A percentile compares a stretch with the other conserved stretches of the same genome.
These are phyloP conservation scores for Polymixis lichenea DNA, from an alignment of 2,888 invertebrate genomes.

Conservation along the genomic window DNA sequence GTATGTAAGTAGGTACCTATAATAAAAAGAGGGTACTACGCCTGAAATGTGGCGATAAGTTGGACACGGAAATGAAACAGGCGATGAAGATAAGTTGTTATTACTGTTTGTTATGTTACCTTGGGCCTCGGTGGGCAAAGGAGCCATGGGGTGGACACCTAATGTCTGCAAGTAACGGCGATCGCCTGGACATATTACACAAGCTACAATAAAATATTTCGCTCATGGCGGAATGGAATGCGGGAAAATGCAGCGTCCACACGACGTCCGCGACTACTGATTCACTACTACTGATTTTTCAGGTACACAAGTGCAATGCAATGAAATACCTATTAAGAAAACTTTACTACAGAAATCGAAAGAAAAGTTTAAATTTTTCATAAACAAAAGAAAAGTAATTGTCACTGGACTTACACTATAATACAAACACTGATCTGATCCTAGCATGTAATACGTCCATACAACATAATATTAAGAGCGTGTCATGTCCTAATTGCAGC, in stretches of 20 bases:
- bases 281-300: slow-evolving; percentile 17
- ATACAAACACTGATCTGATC: slow-evolving; percentile 35
- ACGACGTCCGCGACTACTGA: slow-evolving; percentile 6
- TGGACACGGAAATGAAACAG: slow-evolving; percentile 81
- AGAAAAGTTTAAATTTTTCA: not conserved
- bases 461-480: slow-evolving; percentile 55
- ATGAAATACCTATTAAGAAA: not conserved
- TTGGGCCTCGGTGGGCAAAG: slow-evolving; percentile 60
- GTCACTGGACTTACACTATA: not conserved
- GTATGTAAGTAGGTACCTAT: slow-evolving; percentile 48
- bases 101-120: slow-evolving; percentile 79
- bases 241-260: slow-evolving; percentile 36
- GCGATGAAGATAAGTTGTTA: slow-evolving; percentile 85
- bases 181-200: slow-evolving; percentile 46
- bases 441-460: slow-evolving; percentile 39
- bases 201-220: slow-evolving; percentile 55
- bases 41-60: slow-evolving; percentile 80
- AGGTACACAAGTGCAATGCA: not conserved
- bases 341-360: not conserved
- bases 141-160: slow-evolving; percentile 54
- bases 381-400: not conserved
- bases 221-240: slow-evolving; percentile 30
- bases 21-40: slow-evolving; percentile 67
- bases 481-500: slow-evolving; percentile 66
- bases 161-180: slow-evolving; percentile 60